phyloP scores from a whole-genome alignment of 2,888 invertebrate genomes.

The Glaucopsyche alexis region DNA sequence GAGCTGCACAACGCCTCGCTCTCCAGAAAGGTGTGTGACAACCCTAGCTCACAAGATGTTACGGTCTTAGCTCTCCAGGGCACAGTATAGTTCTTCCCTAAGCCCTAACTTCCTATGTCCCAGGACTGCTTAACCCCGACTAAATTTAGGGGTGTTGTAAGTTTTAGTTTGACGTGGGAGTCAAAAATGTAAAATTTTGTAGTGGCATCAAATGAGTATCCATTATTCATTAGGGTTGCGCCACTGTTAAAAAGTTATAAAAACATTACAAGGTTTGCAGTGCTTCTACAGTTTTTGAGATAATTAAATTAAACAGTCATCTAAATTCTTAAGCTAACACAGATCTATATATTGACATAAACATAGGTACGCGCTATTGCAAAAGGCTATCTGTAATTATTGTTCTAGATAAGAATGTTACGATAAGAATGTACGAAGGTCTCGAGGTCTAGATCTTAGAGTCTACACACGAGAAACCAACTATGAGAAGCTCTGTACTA shows the following conservation, averaged over 20 bases:
- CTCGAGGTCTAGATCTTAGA: background rate
- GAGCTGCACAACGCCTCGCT: slow-evolving; percentile 92
- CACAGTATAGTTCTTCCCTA: no score
- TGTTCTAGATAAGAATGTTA: background rate
- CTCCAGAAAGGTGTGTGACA: slow-evolving; percentile 84
- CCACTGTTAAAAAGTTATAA: background rate
- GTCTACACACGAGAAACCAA: background rate
- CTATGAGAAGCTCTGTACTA: background rate
- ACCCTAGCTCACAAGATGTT: background rate
- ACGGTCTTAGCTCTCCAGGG: no score
- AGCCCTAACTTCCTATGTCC: no score
- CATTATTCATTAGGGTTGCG: background rate
- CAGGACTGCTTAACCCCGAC: no score
- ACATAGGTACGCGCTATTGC: background rate
- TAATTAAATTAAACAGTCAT: background rate
- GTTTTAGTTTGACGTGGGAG: no score
- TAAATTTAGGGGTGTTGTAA: no score
- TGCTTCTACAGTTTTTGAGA: background rate
- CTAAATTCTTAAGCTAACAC: background rate
- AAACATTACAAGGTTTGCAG: background rate
- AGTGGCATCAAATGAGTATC: no score
- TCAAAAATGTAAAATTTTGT: no score
- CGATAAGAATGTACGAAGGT: background rate
- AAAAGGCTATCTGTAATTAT: slow-evolving; percentile 1
- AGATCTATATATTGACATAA: background rate